A percentile compares a stretch with the other conserved stretches of the same genome.
These are phyloP conservation scores for Mactra quadrangularis DNA, from an alignment of 1,140 invertebrate genomes.

Conservation along the genomic window DNA sequence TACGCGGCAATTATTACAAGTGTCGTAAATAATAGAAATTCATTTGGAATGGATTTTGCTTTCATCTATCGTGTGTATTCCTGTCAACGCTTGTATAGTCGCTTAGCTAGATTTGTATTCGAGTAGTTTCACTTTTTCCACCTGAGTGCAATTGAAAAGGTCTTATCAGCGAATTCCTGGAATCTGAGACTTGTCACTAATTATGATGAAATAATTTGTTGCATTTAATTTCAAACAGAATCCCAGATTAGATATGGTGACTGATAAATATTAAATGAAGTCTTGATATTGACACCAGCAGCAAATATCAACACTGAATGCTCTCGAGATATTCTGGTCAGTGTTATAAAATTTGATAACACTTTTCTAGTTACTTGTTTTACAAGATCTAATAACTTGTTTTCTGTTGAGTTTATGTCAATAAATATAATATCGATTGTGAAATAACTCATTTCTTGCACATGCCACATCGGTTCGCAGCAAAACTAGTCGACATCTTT, in stretches of 20 bases:
- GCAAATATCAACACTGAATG: too few species aligned
- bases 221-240: constrained; percentile 53
- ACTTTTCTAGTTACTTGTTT: too few species aligned
- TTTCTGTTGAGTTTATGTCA: too few species aligned
- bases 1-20: constrained; percentile 54
- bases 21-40: constrained; percentile 54
- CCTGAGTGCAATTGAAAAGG: constrained; percentile 48
- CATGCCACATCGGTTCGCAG: too few species aligned
- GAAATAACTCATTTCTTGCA: too few species aligned
- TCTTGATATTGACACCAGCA: too few species aligned
- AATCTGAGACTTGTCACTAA: constrained; percentile 24
- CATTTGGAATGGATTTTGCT: constrained; percentile 48
- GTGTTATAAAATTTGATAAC: too few species aligned
- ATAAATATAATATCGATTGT: too few species aligned
- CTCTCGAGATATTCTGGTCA: too few species aligned
- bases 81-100: constrained; percentile 13
- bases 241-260: constrained; percentile 30
- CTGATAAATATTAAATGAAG: neutral
- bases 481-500: too few species aligned
- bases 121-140: constrained; percentile 54
- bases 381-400: too few species aligned
- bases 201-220: constrained; percentile 42
- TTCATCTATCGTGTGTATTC: constrained; percentile 44
- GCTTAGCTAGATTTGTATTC: neutral
- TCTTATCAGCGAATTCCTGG: constrained; percentile 47